Percentiles rank a stretch among this genome's conserved stretches.
Conservation (phyloP, 2,888 invertebrate genomes). For the Mimas tiliae region DNA sequence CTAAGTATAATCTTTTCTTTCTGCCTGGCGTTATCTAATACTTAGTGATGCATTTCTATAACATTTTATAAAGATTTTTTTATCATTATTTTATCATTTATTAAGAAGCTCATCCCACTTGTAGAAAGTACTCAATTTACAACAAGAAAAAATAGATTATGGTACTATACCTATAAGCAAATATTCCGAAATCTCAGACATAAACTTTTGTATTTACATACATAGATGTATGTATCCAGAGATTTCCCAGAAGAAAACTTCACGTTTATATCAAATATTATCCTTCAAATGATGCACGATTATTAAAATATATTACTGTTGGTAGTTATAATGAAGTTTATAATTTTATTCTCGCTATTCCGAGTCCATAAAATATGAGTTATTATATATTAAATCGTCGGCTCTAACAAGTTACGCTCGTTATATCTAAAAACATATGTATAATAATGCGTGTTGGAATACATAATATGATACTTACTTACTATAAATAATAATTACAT, state of each 20-base stretch:
- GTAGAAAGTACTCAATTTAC: too few species aligned
- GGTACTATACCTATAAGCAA: too few species aligned
- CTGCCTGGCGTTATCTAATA: too few species aligned
- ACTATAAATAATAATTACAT: background rate
- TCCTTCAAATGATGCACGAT: constrained; percentile 8
- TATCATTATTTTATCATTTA: too few species aligned
- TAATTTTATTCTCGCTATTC: constrained; percentile 1
- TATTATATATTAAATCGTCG: constrained; percentile 21
- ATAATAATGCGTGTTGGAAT: background rate
- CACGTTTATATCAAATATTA: background rate
- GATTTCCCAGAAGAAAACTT: background rate
- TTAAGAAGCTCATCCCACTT: too few species aligned
- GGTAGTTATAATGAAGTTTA: constrained; percentile 20
- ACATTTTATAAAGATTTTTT: too few species aligned
- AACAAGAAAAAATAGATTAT: too few species aligned
- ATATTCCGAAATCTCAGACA: too few species aligned
- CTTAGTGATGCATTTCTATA: too few species aligned
- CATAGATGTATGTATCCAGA: background rate
- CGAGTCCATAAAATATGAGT: constrained; percentile 29
- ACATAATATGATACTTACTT: background rate
- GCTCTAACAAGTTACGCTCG: constrained; percentile 25
- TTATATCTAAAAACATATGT: constrained; percentile 16
- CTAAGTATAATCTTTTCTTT: too few species aligned
- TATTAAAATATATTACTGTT: constrained; percentile 24
- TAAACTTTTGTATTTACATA: too few species aligned